These are phyloP conservation scores for Pomacea maculata DNA, from an alignment of 1,140 invertebrate genomes.

Conservation along the genomic window DNA sequence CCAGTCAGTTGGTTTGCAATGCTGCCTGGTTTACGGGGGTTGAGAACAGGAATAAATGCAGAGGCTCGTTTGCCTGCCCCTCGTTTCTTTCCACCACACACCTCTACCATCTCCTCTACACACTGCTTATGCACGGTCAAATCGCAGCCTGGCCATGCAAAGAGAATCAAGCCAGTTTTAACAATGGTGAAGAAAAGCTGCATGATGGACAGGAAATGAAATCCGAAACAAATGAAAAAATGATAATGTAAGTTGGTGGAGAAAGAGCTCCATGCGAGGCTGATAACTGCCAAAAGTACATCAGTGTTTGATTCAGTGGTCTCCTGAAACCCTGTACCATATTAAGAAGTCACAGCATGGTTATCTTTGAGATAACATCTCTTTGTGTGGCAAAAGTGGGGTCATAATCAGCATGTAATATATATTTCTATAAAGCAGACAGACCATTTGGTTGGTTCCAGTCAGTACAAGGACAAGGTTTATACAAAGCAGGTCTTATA, in stretches of 20 bases:
- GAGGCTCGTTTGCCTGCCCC: conserved; percentile 42
- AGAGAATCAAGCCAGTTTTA: conserved; percentile 14
- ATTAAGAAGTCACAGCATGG: neutral
- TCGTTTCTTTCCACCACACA: conserved; percentile 72
- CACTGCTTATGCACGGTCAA: conserved; percentile 88
- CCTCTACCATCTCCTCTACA: conserved; percentile 83
- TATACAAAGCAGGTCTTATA: too few species aligned
- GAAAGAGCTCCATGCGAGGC: neutral
- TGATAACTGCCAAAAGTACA: neutral
- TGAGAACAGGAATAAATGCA: conserved; percentile 21
- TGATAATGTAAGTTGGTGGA: neutral
- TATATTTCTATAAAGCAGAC: too few species aligned
- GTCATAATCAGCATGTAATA: too few species aligned
- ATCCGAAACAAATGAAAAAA: neutral
- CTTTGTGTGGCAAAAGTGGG: too few species aligned
- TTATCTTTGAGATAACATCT: too few species aligned
- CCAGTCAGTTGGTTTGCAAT: conserved; percentile 20
- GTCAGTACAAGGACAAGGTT: too few species aligned
- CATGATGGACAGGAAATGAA: neutral
- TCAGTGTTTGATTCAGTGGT: neutral
- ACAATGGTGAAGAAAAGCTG: neutral
- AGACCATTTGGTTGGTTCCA: too few species aligned
- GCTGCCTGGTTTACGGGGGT: conserved; percentile 29
- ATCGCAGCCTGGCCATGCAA: conserved; percentile 78
- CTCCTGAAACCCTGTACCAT: neutral